Evolutionary conservation across 2,888 invertebrate species (phyloP), one percentile per base, ranked within the genome.

Genomic region (Anoncus sp.): DNA sequence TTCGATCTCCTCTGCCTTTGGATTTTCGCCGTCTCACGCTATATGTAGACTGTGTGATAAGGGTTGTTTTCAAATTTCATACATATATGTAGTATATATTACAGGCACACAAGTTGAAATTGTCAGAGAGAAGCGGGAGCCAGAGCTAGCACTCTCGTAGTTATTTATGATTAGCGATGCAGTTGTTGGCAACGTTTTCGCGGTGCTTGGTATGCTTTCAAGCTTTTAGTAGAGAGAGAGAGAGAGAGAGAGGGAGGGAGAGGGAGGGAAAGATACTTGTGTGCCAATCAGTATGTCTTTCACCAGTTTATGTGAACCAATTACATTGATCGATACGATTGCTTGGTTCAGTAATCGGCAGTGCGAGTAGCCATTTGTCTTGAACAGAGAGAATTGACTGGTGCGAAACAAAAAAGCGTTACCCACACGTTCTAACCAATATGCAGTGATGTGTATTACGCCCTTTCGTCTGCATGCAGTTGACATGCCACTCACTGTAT

Each of bases 11-110:
- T 74, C 78, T 75, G 79, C 75, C 76, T 79, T 79, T 77, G 74
- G 75, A 75, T 38, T 63, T 77, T 74, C 53, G 74, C 38, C 72
- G 53, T 65, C 40, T 74, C 65, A 35, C 73, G 60, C 22, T 14
- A 40, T 40, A 57, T n/a, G 35, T n/a, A n/a, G 31, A 51, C 20
- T 35, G 35, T 35, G 35, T 67, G 84, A 87, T 87, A 86, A 84
- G 82, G 84, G 83, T 83, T 82, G 81, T 82, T 82, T 81, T 84
- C 81, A 80, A 82, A 82, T 82, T 76, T 79, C 83, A 31, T 55
- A 31, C 16, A 35, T 20, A 40, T 49, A 45, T 40, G 22, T 40
- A 47, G n/a, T 20, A 3, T 22, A 38, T 10, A 31, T 55, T 55
- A 12, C 40, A 67, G 35, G 67, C 49, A 49, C 57, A 51, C 57